A percentile compares a stretch with the other conserved stretches of the same genome.
phyloP scores from a whole-genome alignment of 2,888 invertebrate genomes.

The Chydorus sphaericus region DNA sequence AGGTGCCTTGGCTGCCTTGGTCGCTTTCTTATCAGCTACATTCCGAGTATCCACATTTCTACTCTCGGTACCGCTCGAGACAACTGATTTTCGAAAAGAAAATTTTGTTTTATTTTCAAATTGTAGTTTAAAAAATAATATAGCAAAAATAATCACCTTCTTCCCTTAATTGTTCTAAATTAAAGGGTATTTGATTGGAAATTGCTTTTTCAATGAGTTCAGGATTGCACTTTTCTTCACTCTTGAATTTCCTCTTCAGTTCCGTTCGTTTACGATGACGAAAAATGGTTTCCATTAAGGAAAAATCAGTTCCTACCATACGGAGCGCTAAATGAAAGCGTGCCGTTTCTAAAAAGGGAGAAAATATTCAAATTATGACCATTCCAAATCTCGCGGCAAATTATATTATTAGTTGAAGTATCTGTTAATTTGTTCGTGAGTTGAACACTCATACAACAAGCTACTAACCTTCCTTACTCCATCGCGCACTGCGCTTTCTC shows the following conservation, averaged over 20 bases:
- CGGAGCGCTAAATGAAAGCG: conserved; percentile 81
- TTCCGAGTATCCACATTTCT: neutral
- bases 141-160: conserved; percentile 41
- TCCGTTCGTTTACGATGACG: conserved; percentile 62
- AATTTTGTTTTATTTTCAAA: no score
- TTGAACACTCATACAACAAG: conserved; percentile 11
- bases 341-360: conserved; percentile 53
- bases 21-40: neutral
- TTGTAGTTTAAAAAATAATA: no score
- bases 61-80: neutral
- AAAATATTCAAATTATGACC: neutral
- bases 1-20: neutral
- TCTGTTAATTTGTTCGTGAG: neutral
- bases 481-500: conserved; percentile 51
- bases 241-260: conserved; percentile 81
- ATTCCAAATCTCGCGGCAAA: neutral
- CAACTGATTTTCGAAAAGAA: neutral
- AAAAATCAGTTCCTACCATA: conserved; percentile 82
- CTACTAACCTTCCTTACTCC: conserved; percentile 40
- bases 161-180: conserved; percentile 43
- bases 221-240: conserved; percentile 68
- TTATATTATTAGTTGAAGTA: neutral
- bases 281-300: conserved; percentile 70
- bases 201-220: conserved; percentile 58
- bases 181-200: conserved; percentile 49